Evolutionary conservation across 2,113 vertebrate genomes (phyloP).

Genomic region (Apodemus speciosus): DNA sequence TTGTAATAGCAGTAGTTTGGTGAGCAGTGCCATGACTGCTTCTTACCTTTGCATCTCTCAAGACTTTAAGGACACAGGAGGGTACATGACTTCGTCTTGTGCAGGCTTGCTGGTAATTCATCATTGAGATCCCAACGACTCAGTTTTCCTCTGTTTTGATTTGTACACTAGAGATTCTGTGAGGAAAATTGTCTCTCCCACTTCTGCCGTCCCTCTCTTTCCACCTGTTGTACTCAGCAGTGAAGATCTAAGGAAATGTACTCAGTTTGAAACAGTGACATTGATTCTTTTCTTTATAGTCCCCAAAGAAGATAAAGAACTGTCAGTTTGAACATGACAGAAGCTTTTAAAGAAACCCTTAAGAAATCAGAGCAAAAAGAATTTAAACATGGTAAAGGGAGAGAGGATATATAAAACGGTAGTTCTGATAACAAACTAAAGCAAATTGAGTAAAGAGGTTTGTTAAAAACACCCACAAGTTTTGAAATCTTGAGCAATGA

Average conservation of each 20-base stretch:
- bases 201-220: neutral
- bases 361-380: slow-evolving; percentile 19
- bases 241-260: slow-evolving; percentile 1
- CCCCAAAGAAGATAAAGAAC: neutral
- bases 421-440: neutral
- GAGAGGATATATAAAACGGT: neutral
- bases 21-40: neutral
- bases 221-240: neutral
- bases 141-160: neutral
- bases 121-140: neutral
- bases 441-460: neutral
- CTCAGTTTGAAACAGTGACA: slow-evolving; percentile 33
- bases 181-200: neutral
- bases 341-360: neutral
- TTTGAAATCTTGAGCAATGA: neutral
- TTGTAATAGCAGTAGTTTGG: neutral
- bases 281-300: slow-evolving; percentile 4
- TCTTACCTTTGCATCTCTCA: neutral
- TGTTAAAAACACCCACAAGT: neutral
- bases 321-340: neutral
- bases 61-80: neutral
- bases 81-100: neutral
- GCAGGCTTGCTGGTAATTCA: neutral
- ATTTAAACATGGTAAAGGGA: slow-evolving; percentile 6
- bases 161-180: neutral